Evolutionary conservation across 2,113 vertebrate species (phyloP).

Genomic region (Onychostruthus taczanowskii): DNA sequence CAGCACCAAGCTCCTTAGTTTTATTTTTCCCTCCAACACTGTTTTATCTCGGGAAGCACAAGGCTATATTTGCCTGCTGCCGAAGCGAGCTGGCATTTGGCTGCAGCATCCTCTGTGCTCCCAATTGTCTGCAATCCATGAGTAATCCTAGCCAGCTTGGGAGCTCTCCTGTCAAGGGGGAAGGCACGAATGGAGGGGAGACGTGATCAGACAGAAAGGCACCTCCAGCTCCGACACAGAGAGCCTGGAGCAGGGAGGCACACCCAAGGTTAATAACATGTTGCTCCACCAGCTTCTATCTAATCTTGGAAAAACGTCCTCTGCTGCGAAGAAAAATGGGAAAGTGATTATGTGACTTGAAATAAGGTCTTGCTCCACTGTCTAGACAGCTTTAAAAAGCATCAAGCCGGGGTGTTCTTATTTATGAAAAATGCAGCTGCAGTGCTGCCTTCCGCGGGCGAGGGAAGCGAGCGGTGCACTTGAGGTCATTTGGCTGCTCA

Average conservation of each 20-base stretch:
- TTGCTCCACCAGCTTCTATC: slow-evolving; percentile 52
- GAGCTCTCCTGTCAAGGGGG: not conserved
- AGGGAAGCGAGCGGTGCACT: not conserved
- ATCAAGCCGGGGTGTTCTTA: slow-evolving; percentile 56
- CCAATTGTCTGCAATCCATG: not conserved
- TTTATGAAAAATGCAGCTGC: slow-evolving; percentile 63
- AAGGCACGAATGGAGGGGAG: not conserved
- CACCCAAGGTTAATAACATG: slow-evolving; percentile 46
- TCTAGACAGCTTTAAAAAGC: slow-evolving; percentile 67
- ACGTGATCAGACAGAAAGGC: slow-evolving; percentile 55
- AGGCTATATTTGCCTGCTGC: not conserved
- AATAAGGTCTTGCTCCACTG: slow-evolving; percentile 59
- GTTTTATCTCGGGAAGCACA: not conserved
- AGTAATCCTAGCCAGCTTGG: not conserved
- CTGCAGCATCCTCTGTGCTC: not conserved
- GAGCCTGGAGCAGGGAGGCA: slow-evolving; percentile 29
- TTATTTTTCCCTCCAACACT: not conserved
- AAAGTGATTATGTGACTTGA: slow-evolving; percentile 68
- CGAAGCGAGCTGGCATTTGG: not conserved
- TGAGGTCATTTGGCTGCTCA: slow-evolving; percentile 22
- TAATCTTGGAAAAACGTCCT: slow-evolving; percentile 62
- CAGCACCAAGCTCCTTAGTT: not conserved
- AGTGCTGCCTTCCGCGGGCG: not conserved
- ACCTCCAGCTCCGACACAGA: slow-evolving; percentile 2
- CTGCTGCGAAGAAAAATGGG: slow-evolving; percentile 39